Base-by-base conservation (phyloP, 2,113 vertebrate genomes). In the Otus sunia region DNA sequence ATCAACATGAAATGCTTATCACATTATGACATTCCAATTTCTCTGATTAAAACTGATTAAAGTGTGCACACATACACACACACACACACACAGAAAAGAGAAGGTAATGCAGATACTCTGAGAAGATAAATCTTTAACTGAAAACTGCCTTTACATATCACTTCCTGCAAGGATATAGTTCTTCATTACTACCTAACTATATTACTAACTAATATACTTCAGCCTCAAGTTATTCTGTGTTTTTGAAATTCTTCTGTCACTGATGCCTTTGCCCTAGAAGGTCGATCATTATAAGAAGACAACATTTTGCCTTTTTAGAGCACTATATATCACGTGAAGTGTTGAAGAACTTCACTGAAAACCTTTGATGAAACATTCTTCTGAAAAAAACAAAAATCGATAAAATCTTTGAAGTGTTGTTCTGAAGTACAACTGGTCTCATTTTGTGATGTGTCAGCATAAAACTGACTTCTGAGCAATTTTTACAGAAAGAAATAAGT, bases 361-460 rank as follows among this genome's bases (percentile, higher is more conserved):
- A 63, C 77, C 74, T 83, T 86, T 94, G 86, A 97, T 25, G 68
- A 97, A 97, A 93, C 41, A 85, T 62, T 88, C 58, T 89, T 92
- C 89, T 90, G 79, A 66, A 96, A 94, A 94, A 94, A 88, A 8
- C 26, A 15, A 56, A 95, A 96, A 97, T 97, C 96, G 96, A 97
- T 96, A 96, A 85, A 92, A 90, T 53, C 91, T 97, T 96, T 97
- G 91, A 97, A 97, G 90, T 91, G 92, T 52, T 92, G 83, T 85
- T 96, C 89, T 95, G 80, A 97, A 92, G 79, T 92, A 96, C 80
- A 96, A 88, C 77, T 78, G 62, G 94, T 90, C 64, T 94, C 71
- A 83, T 96, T 96, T 97, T 97, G 55, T 97, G 68, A 88, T 89
- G 76, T 85, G 84, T 72, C 71, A 96, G 86, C 59, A 88, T 88